A percentile compares a stretch with the other conserved stretches of the same genome.
Conservation (phyloP, 2,797 vertebrate genomes). For the Enteromius thamalakanensis region DNA sequence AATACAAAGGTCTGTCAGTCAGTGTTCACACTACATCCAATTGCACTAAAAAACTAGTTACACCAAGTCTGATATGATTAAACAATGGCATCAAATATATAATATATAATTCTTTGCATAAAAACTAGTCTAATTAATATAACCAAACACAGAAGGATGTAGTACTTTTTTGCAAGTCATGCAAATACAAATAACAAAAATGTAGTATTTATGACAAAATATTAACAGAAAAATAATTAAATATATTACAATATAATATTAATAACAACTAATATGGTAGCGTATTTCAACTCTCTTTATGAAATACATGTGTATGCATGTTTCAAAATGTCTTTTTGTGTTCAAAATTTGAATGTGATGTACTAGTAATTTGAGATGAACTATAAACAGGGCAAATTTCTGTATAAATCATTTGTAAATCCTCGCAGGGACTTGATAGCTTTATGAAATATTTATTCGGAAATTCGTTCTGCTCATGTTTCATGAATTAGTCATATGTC, state of each 20-base stretch:
- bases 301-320: neutral
- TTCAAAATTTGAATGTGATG: neutral
- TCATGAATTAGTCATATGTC: conserved; percentile 15
- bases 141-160: neutral
- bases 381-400: neutral
- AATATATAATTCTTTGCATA: neutral
- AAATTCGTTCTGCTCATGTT: neutral
- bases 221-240: neutral
- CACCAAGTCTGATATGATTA: neutral
- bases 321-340: neutral
- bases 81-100: neutral
- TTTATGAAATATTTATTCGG: conserved; percentile 5
- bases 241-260: neutral
- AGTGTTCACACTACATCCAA: neutral
- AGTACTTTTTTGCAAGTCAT: no score
- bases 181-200: neutral
- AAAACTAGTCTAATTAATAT: neutral
- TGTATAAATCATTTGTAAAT: neutral
- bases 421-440: neutral
- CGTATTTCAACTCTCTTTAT: neutral
- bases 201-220: neutral
- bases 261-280: neutral
- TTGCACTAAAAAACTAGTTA: neutral
- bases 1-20: conserved; percentile 91
- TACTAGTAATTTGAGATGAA: neutral